Evolutionary conservation across 1,140 invertebrate species (phyloP).

Genomic region (Drosophila kepulauana): DNA sequence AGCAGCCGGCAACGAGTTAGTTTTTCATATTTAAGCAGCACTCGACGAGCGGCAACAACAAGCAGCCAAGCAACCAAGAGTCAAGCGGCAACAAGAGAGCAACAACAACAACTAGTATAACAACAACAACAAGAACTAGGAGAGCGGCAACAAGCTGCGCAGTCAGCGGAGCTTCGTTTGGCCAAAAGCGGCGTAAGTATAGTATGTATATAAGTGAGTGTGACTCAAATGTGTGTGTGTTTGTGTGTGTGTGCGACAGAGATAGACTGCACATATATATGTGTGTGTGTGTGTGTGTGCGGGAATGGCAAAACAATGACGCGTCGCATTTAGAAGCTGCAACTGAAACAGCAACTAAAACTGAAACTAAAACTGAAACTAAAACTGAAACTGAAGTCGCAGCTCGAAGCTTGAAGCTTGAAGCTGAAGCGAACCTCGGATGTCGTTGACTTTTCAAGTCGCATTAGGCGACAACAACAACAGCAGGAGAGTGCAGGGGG

Average conservation of each 20-base stretch:
- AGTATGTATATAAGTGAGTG: background rate
- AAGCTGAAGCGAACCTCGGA: conserved; percentile 41
- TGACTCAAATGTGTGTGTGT: background rate
- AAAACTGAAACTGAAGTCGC: background rate
- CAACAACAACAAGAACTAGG: background rate
- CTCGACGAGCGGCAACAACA: conserved; percentile 45
- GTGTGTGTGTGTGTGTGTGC: conserved; percentile 41
- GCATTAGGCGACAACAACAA: conserved; percentile 62
- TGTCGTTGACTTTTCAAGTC: conserved; percentile 83
- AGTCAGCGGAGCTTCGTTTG: background rate
- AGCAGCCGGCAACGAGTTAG: conserved; percentile 79
- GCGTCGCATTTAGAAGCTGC: conserved; percentile 49
- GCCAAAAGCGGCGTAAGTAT: too few relatives aligned
- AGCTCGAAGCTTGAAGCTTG: background rate
- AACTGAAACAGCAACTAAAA: conserved; percentile 1
- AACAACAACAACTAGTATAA: background rate
- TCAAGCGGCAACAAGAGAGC: background rate
- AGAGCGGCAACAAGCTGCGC: background rate
- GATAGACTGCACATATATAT: background rate
- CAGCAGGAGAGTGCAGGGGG: background rate
- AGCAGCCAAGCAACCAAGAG: background rate
- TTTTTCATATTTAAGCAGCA: conserved; percentile 84
- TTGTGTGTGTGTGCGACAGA: background rate
- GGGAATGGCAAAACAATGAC: conserved; percentile 69
- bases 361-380: background rate